A percentile compares a stretch with the other conserved stretches of the same genome.
These are phyloP conservation scores for Narcine bancroftii DNA, from an alignment of 2,113 vertebrate genomes.

Conservation along the genomic window DNA sequence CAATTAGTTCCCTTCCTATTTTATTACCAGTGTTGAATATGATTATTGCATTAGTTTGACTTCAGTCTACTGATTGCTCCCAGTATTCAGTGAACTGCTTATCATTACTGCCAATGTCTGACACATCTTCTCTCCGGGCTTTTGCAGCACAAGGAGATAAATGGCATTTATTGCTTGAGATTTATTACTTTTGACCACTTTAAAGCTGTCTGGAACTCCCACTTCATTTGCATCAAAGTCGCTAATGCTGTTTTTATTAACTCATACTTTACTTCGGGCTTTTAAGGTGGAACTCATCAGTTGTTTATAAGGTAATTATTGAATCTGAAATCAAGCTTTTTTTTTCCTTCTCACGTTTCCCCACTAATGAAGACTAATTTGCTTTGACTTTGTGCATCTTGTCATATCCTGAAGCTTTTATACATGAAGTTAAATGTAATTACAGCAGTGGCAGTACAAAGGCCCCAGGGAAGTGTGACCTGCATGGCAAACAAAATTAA, in stretches of 20 bases:
- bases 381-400: neutral
- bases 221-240: neutral
- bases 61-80: neutral
- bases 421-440: neutral
- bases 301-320: neutral
- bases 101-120: neutral
- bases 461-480: neutral
- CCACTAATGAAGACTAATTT: neutral
- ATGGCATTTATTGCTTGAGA: neutral
- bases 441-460: neutral
- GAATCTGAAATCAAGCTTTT: neutral
- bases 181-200: neutral
- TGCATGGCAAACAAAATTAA: neutral
- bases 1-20: neutral
- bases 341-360: neutral
- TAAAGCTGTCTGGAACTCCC: neutral
- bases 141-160: neutral
- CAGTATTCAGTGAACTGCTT: neutral
- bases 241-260: neutral
- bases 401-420: neutral
- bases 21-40: neutral
- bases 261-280: neutral
- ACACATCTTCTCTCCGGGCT: neutral
- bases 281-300: no score
- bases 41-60: neutral